Evolutionary conservation across 1,140 invertebrate species (phyloP).

Genomic region (Zaprionus ornatus): DNA sequence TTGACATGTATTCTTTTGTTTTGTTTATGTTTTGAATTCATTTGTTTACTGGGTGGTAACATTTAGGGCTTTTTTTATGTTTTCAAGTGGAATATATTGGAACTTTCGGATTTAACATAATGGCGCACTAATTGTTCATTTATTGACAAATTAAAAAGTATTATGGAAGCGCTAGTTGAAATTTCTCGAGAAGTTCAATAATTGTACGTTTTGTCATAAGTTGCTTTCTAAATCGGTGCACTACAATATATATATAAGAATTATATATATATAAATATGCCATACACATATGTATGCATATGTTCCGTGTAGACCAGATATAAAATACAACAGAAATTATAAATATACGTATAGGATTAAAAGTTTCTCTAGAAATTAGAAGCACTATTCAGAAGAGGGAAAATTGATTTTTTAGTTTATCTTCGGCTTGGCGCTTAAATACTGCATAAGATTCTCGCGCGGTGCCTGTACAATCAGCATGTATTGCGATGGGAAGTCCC

Average conservation of each 20-base stretch:
- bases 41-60: not conserved
- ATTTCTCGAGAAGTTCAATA: conserved; percentile 62
- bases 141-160: conserved; percentile 23
- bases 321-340: conserved; percentile 11
- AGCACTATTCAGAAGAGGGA: not conserved
- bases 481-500: conserved; percentile 93
- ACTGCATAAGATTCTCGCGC: conserved; percentile 63
- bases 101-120: conserved; percentile 38
- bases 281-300: conserved; percentile 1
- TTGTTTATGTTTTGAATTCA: not conserved
- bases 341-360: not conserved
- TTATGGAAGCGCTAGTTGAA: conserved; percentile 69
- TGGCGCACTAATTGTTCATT: conserved; percentile 24
- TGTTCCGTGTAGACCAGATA: conserved; percentile 3
- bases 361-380: not conserved
- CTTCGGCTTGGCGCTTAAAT: conserved; percentile 60
- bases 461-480: conserved; percentile 88
- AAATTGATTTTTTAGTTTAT: conserved; percentile 41
- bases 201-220: conserved; percentile 63
- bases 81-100: conserved; percentile 5
- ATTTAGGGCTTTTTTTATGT: not conserved
- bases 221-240: conserved; percentile 32
- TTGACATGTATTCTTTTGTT: conserved; percentile 8
- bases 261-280: not conserved
- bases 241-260: conserved; percentile 5